Evolutionary conservation across 2,888 invertebrate genomes (phyloP).

Genomic region (Diadegma fenestrale): DNA sequence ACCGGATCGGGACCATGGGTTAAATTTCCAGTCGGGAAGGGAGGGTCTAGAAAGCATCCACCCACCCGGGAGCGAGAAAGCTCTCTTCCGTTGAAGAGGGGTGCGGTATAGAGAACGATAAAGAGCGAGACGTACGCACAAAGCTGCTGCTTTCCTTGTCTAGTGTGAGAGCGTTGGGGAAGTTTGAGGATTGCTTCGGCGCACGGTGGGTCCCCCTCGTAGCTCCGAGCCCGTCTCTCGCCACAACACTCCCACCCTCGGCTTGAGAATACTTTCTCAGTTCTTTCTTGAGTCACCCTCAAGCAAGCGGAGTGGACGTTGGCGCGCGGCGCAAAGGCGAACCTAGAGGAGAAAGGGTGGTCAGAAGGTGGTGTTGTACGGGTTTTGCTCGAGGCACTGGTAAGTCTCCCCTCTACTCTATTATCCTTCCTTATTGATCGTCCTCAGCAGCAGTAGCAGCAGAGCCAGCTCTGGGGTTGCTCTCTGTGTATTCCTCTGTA

Average conservation of each 20-base stretch:
- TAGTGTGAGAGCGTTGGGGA: slow-evolving; percentile 41
- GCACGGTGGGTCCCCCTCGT: slow-evolving; percentile 64
- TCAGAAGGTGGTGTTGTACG: slow-evolving; percentile 70
- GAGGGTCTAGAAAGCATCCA: slow-evolving; percentile 62
- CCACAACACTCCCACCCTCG: slow-evolving; percentile 47
- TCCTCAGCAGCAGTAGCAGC: slow-evolving; percentile 78
- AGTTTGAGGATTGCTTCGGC: slow-evolving; percentile 60
- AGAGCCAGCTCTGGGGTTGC: slow-evolving; percentile 51
- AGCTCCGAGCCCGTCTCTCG: slow-evolving; percentile 13
- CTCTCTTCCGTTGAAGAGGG: slow-evolving; percentile 55
- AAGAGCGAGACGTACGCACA: slow-evolving; percentile 70
- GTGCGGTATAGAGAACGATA: slow-evolving; percentile 46
- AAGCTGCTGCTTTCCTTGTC: slow-evolving; percentile 39
- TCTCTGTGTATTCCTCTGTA: slow-evolving; percentile 58
- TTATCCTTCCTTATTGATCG: slow-evolving; percentile 83
- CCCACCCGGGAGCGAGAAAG: slow-evolving; percentile 46
- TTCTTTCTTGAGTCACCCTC: slow-evolving; percentile 83
- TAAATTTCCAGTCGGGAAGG: no score
- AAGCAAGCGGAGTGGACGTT: slow-evolving; percentile 78
- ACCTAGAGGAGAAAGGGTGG: slow-evolving; percentile 69
- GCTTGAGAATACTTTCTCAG: slow-evolving; percentile 83
- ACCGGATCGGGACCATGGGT: no score
- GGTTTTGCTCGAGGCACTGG: slow-evolving; percentile 83
- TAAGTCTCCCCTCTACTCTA: slow-evolving; percentile 83
- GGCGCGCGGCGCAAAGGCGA: slow-evolving; percentile 65